phyloP scores from a whole-genome alignment of 2,797 vertebrate species.

The Sebastes reedi region DNA sequence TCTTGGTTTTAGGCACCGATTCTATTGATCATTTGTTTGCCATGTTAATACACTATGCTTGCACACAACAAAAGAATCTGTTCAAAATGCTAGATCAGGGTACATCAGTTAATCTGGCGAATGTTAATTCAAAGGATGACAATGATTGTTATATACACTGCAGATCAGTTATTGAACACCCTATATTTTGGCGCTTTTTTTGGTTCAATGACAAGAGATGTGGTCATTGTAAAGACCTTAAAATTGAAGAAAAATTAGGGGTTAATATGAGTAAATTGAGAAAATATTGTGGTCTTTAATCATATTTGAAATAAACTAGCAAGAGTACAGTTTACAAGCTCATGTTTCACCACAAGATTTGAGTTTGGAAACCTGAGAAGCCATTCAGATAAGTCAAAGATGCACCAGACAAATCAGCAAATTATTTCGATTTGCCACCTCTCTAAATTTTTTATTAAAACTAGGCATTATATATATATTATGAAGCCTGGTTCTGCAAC shows the following conservation, averaged over 20 bases:
- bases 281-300: background rate
- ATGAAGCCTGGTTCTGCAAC: background rate
- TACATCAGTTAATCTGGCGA: constrained; percentile 20
- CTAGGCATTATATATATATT: background rate
- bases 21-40: constrained; percentile 47
- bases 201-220: constrained; percentile 8
- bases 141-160: constrained; percentile 18
- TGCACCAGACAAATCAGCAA: background rate
- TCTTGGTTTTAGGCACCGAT: constrained; percentile 72
- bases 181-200: constrained; percentile 15
- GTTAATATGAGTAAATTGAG: background rate
- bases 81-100: constrained; percentile 35
- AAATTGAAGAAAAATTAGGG: background rate
- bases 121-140: constrained; percentile 26
- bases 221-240: background rate
- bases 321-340: background rate
- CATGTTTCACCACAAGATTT: background rate
- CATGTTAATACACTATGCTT: constrained; percentile 27
- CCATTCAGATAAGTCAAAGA: background rate
- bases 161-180: constrained; percentile 33
- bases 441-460: background rate
- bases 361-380: background rate
- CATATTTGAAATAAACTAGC: background rate
- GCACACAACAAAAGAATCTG: constrained; percentile 29
- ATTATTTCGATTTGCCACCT: background rate